phyloP scores from a whole-genome alignment of 2,113 vertebrate genomes.

The Atrichornis clamosus region DNA sequence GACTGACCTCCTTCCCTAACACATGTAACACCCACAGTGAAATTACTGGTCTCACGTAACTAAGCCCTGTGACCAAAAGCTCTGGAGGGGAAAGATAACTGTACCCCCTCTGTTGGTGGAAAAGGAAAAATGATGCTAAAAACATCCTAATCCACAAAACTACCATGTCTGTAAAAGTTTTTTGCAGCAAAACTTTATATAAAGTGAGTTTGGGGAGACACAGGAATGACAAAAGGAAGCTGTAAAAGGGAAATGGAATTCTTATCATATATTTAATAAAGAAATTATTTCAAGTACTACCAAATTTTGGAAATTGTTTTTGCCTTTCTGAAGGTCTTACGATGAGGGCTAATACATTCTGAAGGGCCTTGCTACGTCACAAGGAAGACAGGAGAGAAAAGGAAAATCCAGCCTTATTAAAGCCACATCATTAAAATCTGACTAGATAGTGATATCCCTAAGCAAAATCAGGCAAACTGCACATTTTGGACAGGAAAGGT shows the following conservation, averaged over 20 bases:
- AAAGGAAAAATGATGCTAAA: background rate
- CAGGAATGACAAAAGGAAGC: background rate
- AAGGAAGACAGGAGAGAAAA: background rate
- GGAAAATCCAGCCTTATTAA: background rate
- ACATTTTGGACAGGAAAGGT: background rate
- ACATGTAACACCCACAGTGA: background rate
- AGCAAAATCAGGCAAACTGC: background rate
- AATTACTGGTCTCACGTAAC: background rate
- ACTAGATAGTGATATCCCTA: background rate
- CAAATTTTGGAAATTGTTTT: background rate
- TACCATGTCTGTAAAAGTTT: background rate
- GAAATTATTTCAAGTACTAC: background rate
- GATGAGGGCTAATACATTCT: background rate
- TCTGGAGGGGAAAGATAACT: background rate
- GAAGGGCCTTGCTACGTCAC: background rate
- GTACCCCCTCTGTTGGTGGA: conserved; percentile 51
- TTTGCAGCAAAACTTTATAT: background rate
- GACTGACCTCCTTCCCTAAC: background rate
- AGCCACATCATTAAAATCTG: background rate
- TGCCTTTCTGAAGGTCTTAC: background rate
- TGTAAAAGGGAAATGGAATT: background rate
- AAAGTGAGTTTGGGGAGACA: background rate
- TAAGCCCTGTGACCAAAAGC: background rate
- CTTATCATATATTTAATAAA: background rate
- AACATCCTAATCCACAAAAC: background rate